These are phyloP conservation scores for Philotrypesis tridentata DNA, from an alignment of 1,140 invertebrate genomes.

Conservation along the genomic window DNA sequence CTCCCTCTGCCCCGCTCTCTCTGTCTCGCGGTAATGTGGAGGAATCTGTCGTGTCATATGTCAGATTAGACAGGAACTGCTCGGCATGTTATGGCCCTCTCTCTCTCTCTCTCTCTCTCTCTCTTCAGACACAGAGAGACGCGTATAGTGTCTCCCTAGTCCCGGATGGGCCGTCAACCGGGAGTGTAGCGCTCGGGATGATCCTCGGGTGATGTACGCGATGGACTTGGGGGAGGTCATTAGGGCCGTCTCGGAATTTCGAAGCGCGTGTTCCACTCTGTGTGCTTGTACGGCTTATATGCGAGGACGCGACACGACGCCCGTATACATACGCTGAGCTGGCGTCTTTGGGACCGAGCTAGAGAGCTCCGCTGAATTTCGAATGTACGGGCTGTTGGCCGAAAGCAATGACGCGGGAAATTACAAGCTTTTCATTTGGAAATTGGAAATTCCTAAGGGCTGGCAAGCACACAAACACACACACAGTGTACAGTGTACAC, in stretches of 20 bases:
- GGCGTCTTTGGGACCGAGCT: background rate
- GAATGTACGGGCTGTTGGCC: background rate
- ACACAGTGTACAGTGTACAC: too few relatives aligned
- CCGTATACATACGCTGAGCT: background rate
- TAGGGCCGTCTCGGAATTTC: constrained; percentile 33
- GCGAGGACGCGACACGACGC: background rate
- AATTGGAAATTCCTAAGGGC: constrained; percentile 45
- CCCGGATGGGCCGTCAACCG: constrained; percentile 17
- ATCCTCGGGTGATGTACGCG: constrained; percentile 32
- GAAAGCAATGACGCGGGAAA: constrained; percentile 32
- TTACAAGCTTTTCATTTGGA: constrained; percentile 22
- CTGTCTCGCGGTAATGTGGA: background rate
- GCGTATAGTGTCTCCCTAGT: background rate
- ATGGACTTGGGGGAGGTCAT: constrained; percentile 17
- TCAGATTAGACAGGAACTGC: constrained; percentile 17
- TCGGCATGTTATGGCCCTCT: background rate
- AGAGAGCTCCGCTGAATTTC: constrained; percentile 17
- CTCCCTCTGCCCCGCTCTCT: background rate
- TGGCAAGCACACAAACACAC: too few relatives aligned
- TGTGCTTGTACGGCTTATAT: background rate
- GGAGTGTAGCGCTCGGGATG: background rate
- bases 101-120: background rate
- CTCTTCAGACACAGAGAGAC: background rate
- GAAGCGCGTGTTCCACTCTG: background rate
- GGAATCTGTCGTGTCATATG: constrained; percentile 30